Base-by-base conservation (phyloP, 2,797 vertebrate genomes). In the Emydoidea blandingii region DNA sequence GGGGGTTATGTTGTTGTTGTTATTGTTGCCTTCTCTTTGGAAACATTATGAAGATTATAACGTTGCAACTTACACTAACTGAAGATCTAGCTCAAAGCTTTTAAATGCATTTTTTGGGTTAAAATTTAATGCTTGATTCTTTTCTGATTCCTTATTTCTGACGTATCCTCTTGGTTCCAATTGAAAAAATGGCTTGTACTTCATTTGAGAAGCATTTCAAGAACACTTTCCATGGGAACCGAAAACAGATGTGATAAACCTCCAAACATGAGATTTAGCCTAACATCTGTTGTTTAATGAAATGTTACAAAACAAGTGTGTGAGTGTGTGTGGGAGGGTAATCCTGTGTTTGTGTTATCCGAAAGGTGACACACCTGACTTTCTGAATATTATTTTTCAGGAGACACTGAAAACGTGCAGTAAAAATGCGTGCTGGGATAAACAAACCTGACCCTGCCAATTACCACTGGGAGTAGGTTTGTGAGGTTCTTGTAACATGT, bases 211-310 rank as follows among this genome's bases (percentile, higher is more conserved):
- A 18, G 50, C 79, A 23, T 80, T 87, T 86, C 81, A 86, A 94
- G n/a, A 88, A 54, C 87, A 18, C 56, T 94, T 97, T 94, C 90
- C 90, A 92, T 83, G 90, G 87, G 93, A 95, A 79, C 72, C 81
- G 90, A 87, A 94, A 95, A 41, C 90, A 95, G 94, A 87, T 94
- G 90, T 91, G 83, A 79, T 91, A 94, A 94, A 93, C 94, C 85
- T 93, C 89, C 83, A 87, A 96, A 86, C 89, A 89, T 88, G 92
- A 96, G 96, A 88, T 94, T 88, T 82, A 93, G 89, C 47, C 47
- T 65, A 52, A 52, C 82, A 74, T 93, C 90, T 97, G 87, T 91
- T 94, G 91, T 91, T 96, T 94, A 96, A 92, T 94, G 85, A 94
- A 87, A 80, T 5, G 0, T 92, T 94, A 57, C 62, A 84, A 93